phyloP scores from a whole-genome alignment of 2,113 vertebrate genomes.

The Dipodomys ordii region DNA sequence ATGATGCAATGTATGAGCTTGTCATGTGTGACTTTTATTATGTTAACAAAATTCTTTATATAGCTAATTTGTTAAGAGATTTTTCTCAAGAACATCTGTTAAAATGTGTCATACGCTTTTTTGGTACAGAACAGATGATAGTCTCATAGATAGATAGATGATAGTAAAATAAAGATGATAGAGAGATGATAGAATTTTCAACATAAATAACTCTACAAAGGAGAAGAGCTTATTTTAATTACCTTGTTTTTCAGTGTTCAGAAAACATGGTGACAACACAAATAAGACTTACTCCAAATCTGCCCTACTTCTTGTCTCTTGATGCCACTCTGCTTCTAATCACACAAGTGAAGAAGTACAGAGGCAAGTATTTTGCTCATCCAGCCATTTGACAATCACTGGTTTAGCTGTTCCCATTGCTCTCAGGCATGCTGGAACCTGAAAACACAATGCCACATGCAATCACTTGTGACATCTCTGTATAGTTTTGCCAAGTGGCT shows the following conservation, averaged over 20 bases:
- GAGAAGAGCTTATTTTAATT: constrained; percentile 36
- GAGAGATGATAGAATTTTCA: neutral
- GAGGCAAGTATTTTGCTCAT: neutral
- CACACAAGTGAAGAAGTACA: neutral
- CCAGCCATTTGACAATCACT: neutral
- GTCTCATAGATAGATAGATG: too few species aligned
- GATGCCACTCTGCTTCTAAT: neutral
- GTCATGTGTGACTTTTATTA: neutral
- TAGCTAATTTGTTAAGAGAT: neutral
- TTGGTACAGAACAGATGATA: neutral
- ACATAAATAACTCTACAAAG: neutral
- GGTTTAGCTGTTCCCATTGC: neutral
- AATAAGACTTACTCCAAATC: neutral
- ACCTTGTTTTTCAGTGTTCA: neutral
- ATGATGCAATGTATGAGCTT: neutral
- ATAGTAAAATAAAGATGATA: too few species aligned
- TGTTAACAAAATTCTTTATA: neutral
- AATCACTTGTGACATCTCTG: neutral
- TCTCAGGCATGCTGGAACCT: neutral
- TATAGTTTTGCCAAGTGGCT: neutral
- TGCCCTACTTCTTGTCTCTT: neutral
- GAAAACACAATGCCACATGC: neutral
- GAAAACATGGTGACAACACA: neutral
- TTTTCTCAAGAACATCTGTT: neutral
- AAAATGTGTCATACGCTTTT: neutral